These are phyloP conservation scores for Semaprochilodus insignis DNA, from an alignment of 2,797 vertebrate species.

Conservation along the genomic window DNA sequence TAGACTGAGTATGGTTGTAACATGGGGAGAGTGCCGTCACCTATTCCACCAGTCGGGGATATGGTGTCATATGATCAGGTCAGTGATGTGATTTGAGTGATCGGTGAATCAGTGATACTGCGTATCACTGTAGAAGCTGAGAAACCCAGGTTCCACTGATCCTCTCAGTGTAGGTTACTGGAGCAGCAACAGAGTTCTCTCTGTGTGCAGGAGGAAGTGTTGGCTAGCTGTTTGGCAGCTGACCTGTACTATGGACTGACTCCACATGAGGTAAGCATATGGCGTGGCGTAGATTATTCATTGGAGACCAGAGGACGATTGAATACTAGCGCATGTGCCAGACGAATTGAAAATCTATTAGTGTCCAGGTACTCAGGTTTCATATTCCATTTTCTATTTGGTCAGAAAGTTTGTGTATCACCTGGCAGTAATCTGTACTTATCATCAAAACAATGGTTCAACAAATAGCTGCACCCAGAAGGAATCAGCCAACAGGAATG, in stretches of 20 bases:
- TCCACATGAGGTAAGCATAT: conserved; percentile 59
- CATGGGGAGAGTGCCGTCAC: too few relatives aligned
- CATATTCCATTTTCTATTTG: background rate
- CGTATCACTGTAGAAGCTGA: background rate
- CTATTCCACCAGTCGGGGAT: too few relatives aligned
- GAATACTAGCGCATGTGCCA: background rate
- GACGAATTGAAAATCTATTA: background rate
- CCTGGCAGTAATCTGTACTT: too few relatives aligned
- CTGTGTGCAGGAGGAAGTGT: background rate
- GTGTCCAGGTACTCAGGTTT: background rate
- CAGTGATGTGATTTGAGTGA: too few relatives aligned
- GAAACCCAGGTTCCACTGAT: background rate
- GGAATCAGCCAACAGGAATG: too few relatives aligned
- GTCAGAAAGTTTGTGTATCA: background rate
- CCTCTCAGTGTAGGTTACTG: conserved; percentile 19
- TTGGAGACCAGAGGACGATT: background rate
- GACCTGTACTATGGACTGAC: background rate
- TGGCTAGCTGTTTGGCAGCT: background rate
- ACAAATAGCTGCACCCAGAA: too few relatives aligned
- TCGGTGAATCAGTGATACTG: too few relatives aligned
- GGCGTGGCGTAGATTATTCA: conserved; percentile 57
- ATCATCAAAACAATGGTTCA: too few relatives aligned
- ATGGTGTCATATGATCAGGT: too few relatives aligned
- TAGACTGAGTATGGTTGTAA: too few relatives aligned
- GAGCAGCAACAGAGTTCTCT: background rate